Evolutionary conservation across 2,797 vertebrate species (phyloP).

Genomic region (Anableps anableps): DNA sequence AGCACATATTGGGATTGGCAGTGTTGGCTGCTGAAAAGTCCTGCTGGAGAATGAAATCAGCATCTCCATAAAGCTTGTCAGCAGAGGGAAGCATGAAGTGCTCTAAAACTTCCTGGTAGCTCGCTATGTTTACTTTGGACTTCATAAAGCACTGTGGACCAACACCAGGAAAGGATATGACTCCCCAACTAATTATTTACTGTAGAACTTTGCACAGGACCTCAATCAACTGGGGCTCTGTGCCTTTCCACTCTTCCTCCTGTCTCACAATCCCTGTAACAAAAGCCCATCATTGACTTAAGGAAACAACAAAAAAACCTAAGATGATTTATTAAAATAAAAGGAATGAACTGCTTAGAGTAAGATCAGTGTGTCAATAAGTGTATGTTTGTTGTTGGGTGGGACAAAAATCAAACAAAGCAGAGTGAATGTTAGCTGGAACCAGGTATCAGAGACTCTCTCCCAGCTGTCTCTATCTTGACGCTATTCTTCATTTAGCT

Average conservation of each 20-base stretch:
- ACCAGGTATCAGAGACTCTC: neutral
- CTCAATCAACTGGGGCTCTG: neutral
- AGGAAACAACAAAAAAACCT: neutral
- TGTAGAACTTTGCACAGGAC: neutral
- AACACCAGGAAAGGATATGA: neutral
- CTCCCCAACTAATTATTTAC: neutral
- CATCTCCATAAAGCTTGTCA: neutral
- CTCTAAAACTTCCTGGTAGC: neutral
- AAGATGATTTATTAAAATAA: neutral
- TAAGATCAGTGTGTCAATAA: neutral
- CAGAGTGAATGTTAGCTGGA: too few relatives aligned
- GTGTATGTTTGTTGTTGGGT: too few relatives aligned
- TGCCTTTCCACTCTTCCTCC: neutral
- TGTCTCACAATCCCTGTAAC: neutral
- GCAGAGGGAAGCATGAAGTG: neutral
- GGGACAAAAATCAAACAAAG: neutral
- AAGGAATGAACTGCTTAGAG: neutral
- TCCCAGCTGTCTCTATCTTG: neutral
- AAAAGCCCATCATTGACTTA: neutral
- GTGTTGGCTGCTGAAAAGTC: neutral
- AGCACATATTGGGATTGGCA: too few relatives aligned
- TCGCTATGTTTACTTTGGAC: neutral
- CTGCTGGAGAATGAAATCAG: too few relatives aligned
- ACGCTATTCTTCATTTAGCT: neutral
- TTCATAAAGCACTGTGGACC: neutral